phyloP scores from a whole-genome alignment of 1,140 invertebrate species.

The Wiebesia pumilae region DNA sequence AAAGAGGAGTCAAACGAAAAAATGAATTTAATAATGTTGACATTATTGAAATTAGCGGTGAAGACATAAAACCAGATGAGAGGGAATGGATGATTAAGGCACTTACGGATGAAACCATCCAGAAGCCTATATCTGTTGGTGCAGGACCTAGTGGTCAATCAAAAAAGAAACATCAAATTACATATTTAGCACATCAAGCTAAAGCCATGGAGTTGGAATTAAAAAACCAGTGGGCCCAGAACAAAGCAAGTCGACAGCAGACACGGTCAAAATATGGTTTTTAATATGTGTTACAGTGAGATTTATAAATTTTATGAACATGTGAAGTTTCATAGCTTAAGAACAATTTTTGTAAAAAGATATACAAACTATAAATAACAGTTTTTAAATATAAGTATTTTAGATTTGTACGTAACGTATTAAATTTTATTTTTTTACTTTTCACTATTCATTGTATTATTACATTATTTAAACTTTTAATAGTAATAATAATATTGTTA shows the following conservation, averaged over 20 bases:
- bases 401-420: neutral
- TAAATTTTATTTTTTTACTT: slow-evolving; percentile 1
- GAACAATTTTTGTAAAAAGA: neutral
- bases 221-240: slow-evolving; percentile 95
- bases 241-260: slow-evolving; percentile 86
- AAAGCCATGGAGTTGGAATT: slow-evolving; percentile 95
- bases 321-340: neutral
- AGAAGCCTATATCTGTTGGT: slow-evolving; percentile 70
- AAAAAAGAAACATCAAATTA: slow-evolving; percentile 93
- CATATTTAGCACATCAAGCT: slow-evolving; percentile 94
- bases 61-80: slow-evolving; percentile 86
- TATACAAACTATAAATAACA: neutral
- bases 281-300: slow-evolving; percentile 69
- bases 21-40: slow-evolving; percentile 75
- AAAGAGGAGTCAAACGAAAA: slow-evolving; percentile 73
- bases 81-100: slow-evolving; percentile 88
- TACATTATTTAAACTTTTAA: neutral
- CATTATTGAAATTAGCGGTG: slow-evolving; percentile 89
- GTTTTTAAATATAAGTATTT: neutral
- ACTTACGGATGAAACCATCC: slow-evolving; percentile 83
- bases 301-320: slow-evolving; percentile 11
- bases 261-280: slow-evolving; percentile 94
- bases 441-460: too few species aligned
- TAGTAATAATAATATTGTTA: neutral
- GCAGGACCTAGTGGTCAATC: slow-evolving; percentile 68